These are phyloP conservation scores for Clarias batrachus DNA, from an alignment of 2,113 vertebrate species.

Conservation along the genomic window DNA sequence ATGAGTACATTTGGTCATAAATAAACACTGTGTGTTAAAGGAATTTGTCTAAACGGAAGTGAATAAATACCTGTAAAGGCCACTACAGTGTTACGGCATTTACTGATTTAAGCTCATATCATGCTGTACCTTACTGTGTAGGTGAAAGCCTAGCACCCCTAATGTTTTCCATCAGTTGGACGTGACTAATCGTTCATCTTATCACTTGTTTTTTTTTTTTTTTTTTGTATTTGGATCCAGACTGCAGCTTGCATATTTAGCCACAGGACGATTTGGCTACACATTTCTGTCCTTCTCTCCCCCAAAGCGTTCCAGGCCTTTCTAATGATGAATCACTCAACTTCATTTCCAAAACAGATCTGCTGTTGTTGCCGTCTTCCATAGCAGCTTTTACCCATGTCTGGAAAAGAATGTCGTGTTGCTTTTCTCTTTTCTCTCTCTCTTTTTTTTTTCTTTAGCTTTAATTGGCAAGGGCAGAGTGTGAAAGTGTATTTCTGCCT, in stretches of 20 bases:
- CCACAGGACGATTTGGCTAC: constrained; percentile 29
- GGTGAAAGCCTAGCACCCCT: neutral
- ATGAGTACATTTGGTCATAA: too few relatives aligned
- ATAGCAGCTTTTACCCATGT: constrained; percentile 17
- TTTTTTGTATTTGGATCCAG: constrained; percentile 7
- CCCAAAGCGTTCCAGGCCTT: constrained; percentile 15
- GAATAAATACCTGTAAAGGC: neutral
- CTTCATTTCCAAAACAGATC: constrained; percentile 20
- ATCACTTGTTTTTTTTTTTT: constrained; percentile 20
- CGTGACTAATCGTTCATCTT: neutral
- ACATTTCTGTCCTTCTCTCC: constrained; percentile 6
- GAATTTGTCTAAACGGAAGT: too few relatives aligned
- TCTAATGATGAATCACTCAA: constrained; percentile 39
- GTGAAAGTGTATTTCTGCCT: neutral
- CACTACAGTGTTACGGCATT: neutral
- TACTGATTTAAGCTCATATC: constrained; percentile 1
- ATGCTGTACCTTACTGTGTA: neutral
- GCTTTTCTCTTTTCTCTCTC: neutral
- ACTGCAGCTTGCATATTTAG: constrained; percentile 25
- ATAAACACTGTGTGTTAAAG: too few relatives aligned
- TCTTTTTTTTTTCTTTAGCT: constrained; percentile 17
- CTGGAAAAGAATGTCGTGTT: constrained; percentile 15
- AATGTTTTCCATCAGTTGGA: constrained; percentile 23
- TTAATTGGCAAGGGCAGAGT: neutral
- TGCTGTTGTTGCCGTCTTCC: constrained; percentile 12